Percentiles rank a stretch among this genome's conserved stretches.
These are phyloP conservation scores for Leucania comma DNA, from an alignment of 2,888 invertebrate species.

Conservation along the genomic window DNA sequence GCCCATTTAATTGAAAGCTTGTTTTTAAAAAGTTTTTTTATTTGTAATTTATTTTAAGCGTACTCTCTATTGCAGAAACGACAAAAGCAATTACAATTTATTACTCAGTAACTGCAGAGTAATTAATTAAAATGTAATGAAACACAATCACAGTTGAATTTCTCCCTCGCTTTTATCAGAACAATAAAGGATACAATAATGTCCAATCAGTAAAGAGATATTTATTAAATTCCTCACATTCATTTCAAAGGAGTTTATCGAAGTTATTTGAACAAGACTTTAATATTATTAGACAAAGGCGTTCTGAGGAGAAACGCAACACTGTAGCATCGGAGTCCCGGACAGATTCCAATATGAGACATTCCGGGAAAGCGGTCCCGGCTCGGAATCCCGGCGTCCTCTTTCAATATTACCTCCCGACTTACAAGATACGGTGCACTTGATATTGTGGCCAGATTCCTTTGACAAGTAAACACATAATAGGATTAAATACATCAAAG, in stretches of 20 bases:
- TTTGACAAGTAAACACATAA: slow-evolving; percentile 41
- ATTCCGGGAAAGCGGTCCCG: slow-evolving; percentile 72
- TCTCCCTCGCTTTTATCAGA: not conserved
- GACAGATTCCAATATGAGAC: slow-evolving; percentile 76
- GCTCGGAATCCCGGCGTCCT: slow-evolving; percentile 68
- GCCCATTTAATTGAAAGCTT: no score
- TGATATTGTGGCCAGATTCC: slow-evolving; percentile 60
- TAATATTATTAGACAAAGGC: slow-evolving; percentile 65
- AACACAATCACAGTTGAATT: slow-evolving; percentile 1
- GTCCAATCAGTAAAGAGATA: slow-evolving; percentile 4
- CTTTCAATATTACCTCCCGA: slow-evolving; percentile 66
- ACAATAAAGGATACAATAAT: not conserved
- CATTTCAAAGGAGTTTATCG: slow-evolving; percentile 22
- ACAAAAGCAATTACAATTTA: not conserved
- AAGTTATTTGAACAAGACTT: slow-evolving; percentile 57
- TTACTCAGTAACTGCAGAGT: not conserved
- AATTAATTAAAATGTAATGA: not conserved
- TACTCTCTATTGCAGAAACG: not conserved
- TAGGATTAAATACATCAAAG: slow-evolving; percentile 39
- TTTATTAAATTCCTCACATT: slow-evolving; percentile 41
- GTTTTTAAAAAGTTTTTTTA: no score
- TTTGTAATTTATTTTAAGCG: no score
- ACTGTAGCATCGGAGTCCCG: slow-evolving; percentile 68
- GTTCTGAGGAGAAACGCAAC: slow-evolving; percentile 68
- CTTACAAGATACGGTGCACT: slow-evolving; percentile 59